Evolutionary conservation across 2,113 vertebrate genomes (phyloP), one percentile per base, ranked within the genome.

Genomic region (Elachura formosa): DNA sequence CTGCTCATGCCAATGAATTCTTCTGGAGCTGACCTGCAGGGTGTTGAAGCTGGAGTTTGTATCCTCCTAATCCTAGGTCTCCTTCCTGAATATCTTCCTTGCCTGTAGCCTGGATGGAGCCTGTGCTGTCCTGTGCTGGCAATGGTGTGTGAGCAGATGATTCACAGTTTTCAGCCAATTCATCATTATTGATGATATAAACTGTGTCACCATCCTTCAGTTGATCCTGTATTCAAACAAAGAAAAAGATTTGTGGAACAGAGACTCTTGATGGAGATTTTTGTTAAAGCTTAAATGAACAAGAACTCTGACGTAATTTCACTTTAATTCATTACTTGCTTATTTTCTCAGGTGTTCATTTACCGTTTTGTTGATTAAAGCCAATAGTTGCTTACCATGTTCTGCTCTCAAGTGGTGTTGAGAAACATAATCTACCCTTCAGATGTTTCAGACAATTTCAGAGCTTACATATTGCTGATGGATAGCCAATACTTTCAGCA

Each of bases 71-170:
- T 67, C 98, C 98, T 6, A 98, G 97, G 46, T 98, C 98, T 88
- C 98, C 98, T 94, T 98, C 98, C 2, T 95, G 74, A 84, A 98
- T 94, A 59, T 98, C 98, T 88, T 98, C 97, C 68, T 93, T 97
- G 87, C 88, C 48, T 38, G 89, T 84, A 63, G 88, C 36, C 79
- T 92, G 93, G 10, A 51, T 66, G 16, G 93, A 94, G 24, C 75
- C 77, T 76, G 89, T 77, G 41, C 26, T 77, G 48, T 55, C 64
- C 63, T 62, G 92, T 3, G 38, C 12, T 19, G 89, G 67, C 33
- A 63, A 79, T 48, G 90, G 40, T 38, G 20, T 16, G 14, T 83
- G 94, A 10, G 84, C 93, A 55, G 95, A 36, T 0, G 52, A 51
- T 13, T 96, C 62, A 54, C 55, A 95, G 56, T 82, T 96, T 84